A percentile compares a stretch with the other conserved stretches of the same genome.
Evolutionary conservation across 2,113 vertebrate species (phyloP).

Genomic region (Phocoena phocoena): DNA sequence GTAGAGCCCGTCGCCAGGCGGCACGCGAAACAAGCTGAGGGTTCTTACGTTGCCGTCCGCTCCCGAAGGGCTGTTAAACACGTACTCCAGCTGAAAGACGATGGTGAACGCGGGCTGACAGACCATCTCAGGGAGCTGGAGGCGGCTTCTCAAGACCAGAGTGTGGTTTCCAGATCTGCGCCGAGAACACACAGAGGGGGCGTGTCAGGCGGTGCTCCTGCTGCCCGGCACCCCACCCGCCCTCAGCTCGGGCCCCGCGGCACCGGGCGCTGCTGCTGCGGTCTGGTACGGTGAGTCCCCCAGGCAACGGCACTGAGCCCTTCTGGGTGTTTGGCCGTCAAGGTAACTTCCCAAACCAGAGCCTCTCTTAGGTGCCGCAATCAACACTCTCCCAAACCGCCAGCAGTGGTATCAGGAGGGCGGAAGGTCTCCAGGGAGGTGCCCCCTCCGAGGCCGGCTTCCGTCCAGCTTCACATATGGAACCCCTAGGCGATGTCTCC

Average conservation of each 20-base stretch:
- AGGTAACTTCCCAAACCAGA: neutral
- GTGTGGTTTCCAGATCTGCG: slow-evolving; percentile 78
- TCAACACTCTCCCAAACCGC: neutral
- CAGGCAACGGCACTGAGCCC: rapidly evolving
- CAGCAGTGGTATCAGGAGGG: neutral
- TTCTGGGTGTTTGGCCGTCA: neutral
- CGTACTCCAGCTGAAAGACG: slow-evolving; percentile 94
- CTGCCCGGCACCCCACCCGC: rapidly evolving
- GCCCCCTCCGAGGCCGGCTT: neutral
- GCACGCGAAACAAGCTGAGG: neutral
- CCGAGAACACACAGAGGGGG: neutral
- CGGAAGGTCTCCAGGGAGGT: rapidly evolving
- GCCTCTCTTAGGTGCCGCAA: neutral
- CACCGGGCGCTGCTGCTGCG: rapidly evolving
- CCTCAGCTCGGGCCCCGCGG: rapidly evolving
- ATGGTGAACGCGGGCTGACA: slow-evolving; percentile 85
- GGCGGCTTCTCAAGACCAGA: slow-evolving; percentile 89
- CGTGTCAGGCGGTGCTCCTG: rapidly evolving
- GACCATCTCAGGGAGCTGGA: slow-evolving; percentile 91
- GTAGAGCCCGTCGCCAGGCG: rapidly evolving
- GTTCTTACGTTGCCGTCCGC: slow-evolving; percentile 86
- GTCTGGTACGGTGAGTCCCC: rapidly evolving
- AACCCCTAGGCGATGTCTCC: rapidly evolving
- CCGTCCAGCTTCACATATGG: rapidly evolving
- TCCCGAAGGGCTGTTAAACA: slow-evolving; percentile 84